Base-by-base conservation (phyloP, 2,797 vertebrate species). In the Myiothlypis chrysogaster region DNA sequence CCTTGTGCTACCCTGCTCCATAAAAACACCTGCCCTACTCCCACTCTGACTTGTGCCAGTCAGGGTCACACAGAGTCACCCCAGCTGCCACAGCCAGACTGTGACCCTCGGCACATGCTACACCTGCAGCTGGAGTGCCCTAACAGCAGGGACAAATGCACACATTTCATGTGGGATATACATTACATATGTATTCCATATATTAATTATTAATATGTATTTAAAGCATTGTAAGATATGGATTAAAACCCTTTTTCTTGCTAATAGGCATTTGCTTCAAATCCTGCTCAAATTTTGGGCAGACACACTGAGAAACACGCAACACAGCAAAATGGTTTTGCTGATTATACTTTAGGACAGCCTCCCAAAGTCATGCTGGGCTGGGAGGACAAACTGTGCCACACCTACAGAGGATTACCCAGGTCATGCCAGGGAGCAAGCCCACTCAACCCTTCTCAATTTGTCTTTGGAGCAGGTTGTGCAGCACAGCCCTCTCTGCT, bases 261-360 rank as follows among this genome's bases (percentile, higher is more conserved):
- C 35, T 79, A 80, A 78, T 12, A 78, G 12, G 17, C 6, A 39
- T 78, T 78, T 88, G 14, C 47, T 84, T 91, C 44, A 83, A 83
- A 91, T 83, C 41, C 80, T 88, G 47, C 47, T 90, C 65, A 68
- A 76, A 64, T 14, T 57, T 91, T 41, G 44, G 44, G 21, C 50
- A 87, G 52, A 86, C 65, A 70, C 18, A 37, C 65, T 50, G 52
- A 84, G 89, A 91, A 90, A 87, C 6, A 9, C 2, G 2, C 39
- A 79, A 59, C 20, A 27, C 6, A 3, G 47, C 16, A 47, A 69
- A 77, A 77, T 30, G 14, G 16, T 35, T 88, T 75, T 69, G 27
- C 18, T 73, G 57, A 53, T 60, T 23, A 2, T 24, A 28, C 25
- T 91, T 75, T 47, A 81, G 71, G 43, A 63, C 3, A 37, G 28